Evolutionary conservation across 2,797 vertebrate genomes (phyloP).

Genomic region (Meda fulgida): DNA sequence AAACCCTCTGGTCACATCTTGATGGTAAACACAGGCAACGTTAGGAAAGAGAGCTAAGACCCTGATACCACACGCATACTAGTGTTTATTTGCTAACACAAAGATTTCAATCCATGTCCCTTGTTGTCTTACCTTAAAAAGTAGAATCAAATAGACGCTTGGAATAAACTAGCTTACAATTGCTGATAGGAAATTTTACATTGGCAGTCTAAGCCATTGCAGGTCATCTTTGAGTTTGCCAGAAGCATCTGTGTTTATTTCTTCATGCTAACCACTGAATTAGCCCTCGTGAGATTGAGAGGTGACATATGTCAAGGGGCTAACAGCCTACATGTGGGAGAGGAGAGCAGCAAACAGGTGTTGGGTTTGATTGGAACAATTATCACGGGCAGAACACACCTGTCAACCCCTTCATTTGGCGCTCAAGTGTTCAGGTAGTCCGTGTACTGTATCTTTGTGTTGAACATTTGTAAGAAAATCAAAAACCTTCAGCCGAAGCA

Average conservation of each 20-base stretch:
- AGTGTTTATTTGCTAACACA: constrained; percentile 20
- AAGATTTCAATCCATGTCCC: neutral
- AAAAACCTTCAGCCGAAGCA: neutral
- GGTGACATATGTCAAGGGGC: constrained; percentile 60
- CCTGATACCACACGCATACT: constrained; percentile 8
- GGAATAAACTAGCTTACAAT: neutral
- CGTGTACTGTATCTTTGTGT: constrained; percentile 16
- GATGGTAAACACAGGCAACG: constrained; percentile 69
- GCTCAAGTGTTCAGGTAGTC: neutral
- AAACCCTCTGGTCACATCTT: constrained; percentile 69
- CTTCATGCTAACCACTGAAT: constrained; percentile 59
- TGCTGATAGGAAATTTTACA: neutral
- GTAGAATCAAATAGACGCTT: neutral
- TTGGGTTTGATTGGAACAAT: constrained; percentile 62
- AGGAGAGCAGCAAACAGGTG: constrained; percentile 58
- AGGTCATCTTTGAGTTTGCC: constrained; percentile 38
- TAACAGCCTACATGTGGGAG: constrained; percentile 56
- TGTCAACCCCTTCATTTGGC: constrained; percentile 60
- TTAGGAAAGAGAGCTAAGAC: constrained; percentile 39
- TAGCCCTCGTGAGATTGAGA: constrained; percentile 56
- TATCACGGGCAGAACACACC: constrained; percentile 66
- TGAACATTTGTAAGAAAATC: neutral
- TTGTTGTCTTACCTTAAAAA: neutral
- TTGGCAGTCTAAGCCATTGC: constrained; percentile 6
- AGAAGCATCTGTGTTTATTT: constrained; percentile 62